phyloP scores from a whole-genome alignment of 2,113 vertebrate genomes.

The Sinocyclocheilus grahami region DNA sequence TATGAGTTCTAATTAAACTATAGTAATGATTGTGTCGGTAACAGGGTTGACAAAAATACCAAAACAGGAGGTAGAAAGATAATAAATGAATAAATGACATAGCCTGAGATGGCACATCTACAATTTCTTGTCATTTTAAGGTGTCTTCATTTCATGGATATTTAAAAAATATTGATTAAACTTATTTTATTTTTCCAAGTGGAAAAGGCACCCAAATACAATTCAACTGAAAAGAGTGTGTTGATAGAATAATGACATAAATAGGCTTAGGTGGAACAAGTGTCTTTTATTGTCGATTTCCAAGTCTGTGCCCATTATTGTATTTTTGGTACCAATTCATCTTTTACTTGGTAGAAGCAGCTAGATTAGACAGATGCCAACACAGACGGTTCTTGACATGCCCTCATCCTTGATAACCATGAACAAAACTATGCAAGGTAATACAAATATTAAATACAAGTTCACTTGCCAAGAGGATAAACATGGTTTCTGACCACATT shows the following conservation, averaged over 20 bases:
- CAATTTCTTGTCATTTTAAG: no score
- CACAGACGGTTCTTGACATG: neutral
- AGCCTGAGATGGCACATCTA: no score
- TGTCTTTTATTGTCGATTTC: neutral
- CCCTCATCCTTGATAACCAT: neutral
- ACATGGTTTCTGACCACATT: neutral
- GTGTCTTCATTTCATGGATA: no score
- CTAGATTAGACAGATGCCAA: conserved; percentile 1
- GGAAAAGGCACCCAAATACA: neutral
- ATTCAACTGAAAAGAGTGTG: neutral
- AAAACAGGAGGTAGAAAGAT: no score
- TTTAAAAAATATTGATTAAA: no score
- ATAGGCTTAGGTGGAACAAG: neutral
- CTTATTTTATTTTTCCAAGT: no score
- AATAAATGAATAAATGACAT: no score
- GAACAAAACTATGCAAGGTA: neutral
- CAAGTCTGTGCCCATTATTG: neutral
- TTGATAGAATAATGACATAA: neutral
- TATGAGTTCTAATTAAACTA: no score
- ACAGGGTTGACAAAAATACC: no score
- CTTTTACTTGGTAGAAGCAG: neutral
- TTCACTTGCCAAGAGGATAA: conserved; percentile 25
- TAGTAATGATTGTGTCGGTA: no score
- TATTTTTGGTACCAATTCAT: neutral
- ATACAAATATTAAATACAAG: neutral